Evolutionary conservation across 2,113 vertebrate species (phyloP), one percentile per base, ranked within the genome.

Genomic region (Actenoides lindsayi): DNA sequence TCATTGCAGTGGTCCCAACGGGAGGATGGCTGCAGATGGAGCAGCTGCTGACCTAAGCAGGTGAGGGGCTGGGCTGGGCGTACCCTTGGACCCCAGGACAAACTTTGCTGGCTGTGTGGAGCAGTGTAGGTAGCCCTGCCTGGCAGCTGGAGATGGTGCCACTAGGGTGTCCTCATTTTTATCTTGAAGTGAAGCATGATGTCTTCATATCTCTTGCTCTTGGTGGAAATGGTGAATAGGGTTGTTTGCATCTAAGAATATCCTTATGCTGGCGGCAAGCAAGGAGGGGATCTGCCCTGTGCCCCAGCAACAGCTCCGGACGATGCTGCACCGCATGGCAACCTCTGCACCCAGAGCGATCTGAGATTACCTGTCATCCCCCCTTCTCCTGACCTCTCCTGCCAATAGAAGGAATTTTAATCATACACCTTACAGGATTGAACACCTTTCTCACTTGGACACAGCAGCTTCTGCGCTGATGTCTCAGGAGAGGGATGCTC

Each of bases 271-370:
- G 70, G 8, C 0, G 2, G n/a, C 12, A 37, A 51, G 35, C 28
- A 3, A 2, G 39, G 44, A 30, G 0, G 0, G 62, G 10, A 9
- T 9, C 68, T n/a, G 37, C 2, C 0, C 0, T 1, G 5, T 68
- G 53, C 44, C 62, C 39, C n/a, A 60, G 25, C 1, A 1, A 28
- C 57, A 6, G 41, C 1, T 54, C 27, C 11, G 13, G n/a, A 12
- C 0, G 1, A 0, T 3, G 24, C 3, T 44, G 67, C 39, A 9
- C 6, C 0, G 4, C 24, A 20, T 4, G 2, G 28, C 3, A 0
- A 3, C 64, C 37, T 44, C 64, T 77, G 51, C 25, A 9, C 3
- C 35, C 0, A 0, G 1, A 31, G 69, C 39, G 28, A 20, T 28
- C 48, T 4, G 16, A 37, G 56, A 5, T 5, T 16, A 13, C 4